Evolutionary conservation across 2,888 invertebrate genomes (phyloP).

Genomic region (Morpho deidamia): DNA sequence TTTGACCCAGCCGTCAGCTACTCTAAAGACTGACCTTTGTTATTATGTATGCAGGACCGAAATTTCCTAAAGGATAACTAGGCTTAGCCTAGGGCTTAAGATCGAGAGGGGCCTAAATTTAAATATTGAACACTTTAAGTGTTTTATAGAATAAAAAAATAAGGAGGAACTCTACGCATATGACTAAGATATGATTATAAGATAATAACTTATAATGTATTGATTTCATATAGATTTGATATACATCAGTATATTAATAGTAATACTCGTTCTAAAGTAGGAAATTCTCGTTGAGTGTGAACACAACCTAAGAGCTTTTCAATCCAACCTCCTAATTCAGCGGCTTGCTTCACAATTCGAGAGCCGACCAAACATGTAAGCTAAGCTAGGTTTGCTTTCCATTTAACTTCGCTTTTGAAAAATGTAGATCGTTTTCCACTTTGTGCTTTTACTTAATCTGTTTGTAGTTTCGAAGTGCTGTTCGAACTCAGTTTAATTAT

Average conservation of each 20-base stretch:
- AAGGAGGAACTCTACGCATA: too few species aligned
- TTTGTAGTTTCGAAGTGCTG: neutral
- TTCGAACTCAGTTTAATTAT: too few species aligned
- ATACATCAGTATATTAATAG: too few species aligned
- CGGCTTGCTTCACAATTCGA: conserved; percentile 21
- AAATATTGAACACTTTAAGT: too few species aligned
- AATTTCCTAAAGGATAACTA: too few species aligned
- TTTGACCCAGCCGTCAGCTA: neutral
- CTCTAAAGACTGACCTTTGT: neutral
- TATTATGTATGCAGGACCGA: neutral
- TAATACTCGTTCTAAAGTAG: too few species aligned
- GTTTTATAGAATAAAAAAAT: too few species aligned
- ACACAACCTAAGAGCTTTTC: conserved; percentile 23
- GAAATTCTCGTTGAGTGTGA: neutral
- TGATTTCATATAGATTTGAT: too few species aligned
- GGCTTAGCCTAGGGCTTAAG: too few species aligned
- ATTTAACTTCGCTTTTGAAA: conserved; percentile 13
- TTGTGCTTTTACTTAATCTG: conserved; percentile 9
- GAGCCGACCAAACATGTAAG: conserved; percentile 11
- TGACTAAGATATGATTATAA: too few species aligned
- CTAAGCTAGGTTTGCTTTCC: conserved; percentile 13
- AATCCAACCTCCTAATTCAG: conserved; percentile 41
- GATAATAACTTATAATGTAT: too few species aligned
- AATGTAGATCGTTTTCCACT: conserved; percentile 3
- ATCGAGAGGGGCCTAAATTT: too few species aligned